phyloP scores from a whole-genome alignment of 2,113 vertebrate genomes.

The Protobothrops mucrosquamatus region DNA sequence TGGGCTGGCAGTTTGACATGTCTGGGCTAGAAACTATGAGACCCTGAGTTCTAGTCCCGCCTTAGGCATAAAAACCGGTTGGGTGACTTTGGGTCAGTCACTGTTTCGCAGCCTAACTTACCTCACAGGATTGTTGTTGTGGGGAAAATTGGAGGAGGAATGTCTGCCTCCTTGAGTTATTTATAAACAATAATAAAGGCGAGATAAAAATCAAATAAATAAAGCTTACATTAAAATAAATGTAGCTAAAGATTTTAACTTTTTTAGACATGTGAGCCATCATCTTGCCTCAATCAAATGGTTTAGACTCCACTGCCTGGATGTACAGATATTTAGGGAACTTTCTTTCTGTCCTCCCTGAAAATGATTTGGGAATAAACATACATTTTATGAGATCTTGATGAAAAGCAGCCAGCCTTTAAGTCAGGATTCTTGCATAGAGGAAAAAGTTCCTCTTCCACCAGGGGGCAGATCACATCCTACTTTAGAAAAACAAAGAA shows the following conservation, averaged over 20 bases:
- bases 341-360: background rate
- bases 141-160: background rate
- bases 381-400: background rate
- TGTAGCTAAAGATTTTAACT: background rate
- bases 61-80: background rate
- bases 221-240: background rate
- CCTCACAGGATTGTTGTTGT: background rate
- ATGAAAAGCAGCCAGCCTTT: background rate
- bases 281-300: background rate
- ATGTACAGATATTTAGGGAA: background rate
- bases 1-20: no score
- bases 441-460: background rate
- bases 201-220: background rate
- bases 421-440: background rate
- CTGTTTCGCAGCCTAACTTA: background rate
- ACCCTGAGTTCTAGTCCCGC: background rate
- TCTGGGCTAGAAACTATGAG: background rate
- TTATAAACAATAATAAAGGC: background rate
- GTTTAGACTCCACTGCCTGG: background rate
- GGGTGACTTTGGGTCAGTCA: background rate
- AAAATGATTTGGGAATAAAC: background rate
- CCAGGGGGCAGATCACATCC: slow-evolving; percentile 1
- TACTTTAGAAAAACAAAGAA: background rate
- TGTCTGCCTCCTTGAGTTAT: background rate
- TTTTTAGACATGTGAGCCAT: background rate